phyloP scores from a whole-genome alignment of 2,888 invertebrate genomes.

The Harpalus rubripes region DNA sequence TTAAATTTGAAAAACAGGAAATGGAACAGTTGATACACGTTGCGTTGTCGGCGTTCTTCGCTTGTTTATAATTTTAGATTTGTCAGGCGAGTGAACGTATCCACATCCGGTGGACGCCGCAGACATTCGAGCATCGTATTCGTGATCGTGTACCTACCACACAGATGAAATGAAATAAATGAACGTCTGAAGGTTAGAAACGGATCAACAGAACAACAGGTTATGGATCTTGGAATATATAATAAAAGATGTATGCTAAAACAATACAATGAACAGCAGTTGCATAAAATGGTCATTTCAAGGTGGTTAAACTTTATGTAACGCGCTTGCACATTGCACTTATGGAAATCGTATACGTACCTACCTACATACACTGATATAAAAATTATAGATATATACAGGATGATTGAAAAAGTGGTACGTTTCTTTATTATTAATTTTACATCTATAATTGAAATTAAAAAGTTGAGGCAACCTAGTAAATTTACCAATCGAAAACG shows the following conservation, averaged over 20 bases:
- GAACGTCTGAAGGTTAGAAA: constrained; percentile 60
- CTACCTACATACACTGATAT: background rate
- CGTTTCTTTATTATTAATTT: no score
- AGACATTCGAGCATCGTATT: constrained; percentile 31
- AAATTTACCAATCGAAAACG: no score
- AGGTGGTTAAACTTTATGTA: background rate
- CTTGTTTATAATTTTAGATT: constrained; percentile 66
- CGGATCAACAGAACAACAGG: constrained; percentile 29
- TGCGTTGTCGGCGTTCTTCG: constrained; percentile 22
- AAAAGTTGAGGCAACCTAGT: no score
- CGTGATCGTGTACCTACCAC: no score
- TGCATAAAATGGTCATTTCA: background rate
- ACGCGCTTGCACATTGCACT: background rate
- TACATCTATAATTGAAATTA: no score
- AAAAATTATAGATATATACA: no score
- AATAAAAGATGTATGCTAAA: no score
- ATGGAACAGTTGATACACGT: constrained; percentile 50
- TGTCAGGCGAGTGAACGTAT: constrained; percentile 58
- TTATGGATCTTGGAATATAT: background rate
- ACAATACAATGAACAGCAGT: background rate
- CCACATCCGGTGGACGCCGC: constrained; percentile 61
- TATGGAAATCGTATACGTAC: background rate
- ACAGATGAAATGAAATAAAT: background rate
- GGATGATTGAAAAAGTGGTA: no score
- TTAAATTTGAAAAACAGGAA: constrained; percentile 64